Evolutionary conservation across 35 echinoderm and acorn worm genomes (phyloP), one percentile per base, ranked within the genome.

Genomic region (Stichopus chloronotus): DNA sequence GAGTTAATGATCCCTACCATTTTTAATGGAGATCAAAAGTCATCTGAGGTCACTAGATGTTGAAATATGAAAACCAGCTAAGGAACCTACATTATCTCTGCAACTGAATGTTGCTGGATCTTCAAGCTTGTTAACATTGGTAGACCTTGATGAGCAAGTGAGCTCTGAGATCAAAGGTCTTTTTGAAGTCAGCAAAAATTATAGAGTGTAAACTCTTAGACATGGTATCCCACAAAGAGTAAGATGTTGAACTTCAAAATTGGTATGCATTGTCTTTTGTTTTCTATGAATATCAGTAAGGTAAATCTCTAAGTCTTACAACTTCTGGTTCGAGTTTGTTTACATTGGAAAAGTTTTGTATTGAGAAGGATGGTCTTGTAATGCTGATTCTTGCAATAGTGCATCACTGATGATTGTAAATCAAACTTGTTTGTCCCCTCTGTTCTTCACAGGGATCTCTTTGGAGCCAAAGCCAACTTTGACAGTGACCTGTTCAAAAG

Each of bases 401-500:
- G 4, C 21, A 78, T 6, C 20, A 21, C 21, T 78, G 8, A 7
- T 77, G 72, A 9, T 11, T 19, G 8, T 11, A 22, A 9, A 13
- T 43, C 30, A 43, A 43, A 43, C 30, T 43, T 43, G 30, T 43
- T 43, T 43, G 30, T 43, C 30, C 30, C 30, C 30, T 43, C 30
- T 43, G 30, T 1, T 43, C 53, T 19, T 8, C 59, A 9, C 30
- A 89, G 87, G 19, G 87, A 89, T 19, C 60, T 71, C 6, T 63
- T 89, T 17, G 52, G 87, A 71, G 57, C 87, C 60, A 89, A 89
- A 19, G 59, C 59, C 25, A 89, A 79, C 72, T 53, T 96, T 74
- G 95, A 96, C 71, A 79, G 22, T 57, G 59, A 86, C 8, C 16
- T 91, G 17, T 92, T 94, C 71, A 94, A 94, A 52, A 54, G 12